Evolutionary conservation across 2,888 invertebrate species (phyloP), one percentile per base, ranked within the genome.

Genomic region (Chrysina gloriosa): DNA sequence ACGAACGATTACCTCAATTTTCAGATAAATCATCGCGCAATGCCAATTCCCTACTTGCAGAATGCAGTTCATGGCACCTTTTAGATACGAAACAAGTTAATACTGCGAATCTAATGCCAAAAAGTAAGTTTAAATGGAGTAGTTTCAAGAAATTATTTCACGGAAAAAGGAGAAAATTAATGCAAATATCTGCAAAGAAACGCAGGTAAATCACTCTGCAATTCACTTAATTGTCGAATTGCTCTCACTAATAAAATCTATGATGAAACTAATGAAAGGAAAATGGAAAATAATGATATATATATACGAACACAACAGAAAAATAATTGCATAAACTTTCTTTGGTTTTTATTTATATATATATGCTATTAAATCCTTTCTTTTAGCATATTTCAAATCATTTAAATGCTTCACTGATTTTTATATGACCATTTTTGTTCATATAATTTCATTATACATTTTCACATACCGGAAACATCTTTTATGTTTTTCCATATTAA

Each of bases 21-120:
- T 69, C 81, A 80, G 72, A 73, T 71, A 11, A 82, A 81, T 67
- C 86, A 84, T 78, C 85, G 84, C 3, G 87, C 85, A 71, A 88
- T 85, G 64, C 89, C 89, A 0, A 89, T 89, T 71, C 91, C 92
- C 0, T 92, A 91, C 75, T 86, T 93, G 0, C 92, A 89, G 74
- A 93, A 93, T 77, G 90, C 91, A 61, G 92, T 92, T 21, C 89
- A 86, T 65, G 6, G 69, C 71, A 29, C 45, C 4, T 56, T 39
- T 45, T 56, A 11, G 69, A 63, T 19, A 83, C 83, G n/a, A 84
- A 84, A 73, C 82, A 81, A 65, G 80, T 80, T 70, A 83, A 82
- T 81, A 68, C 84, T 82, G 52, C 83, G 0, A 70, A 67, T 23
- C 71, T 74, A 23, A 69, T 71, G 5, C 71, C 71, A 27, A 79